These are phyloP conservation scores for Phymastichus coffea DNA, from an alignment of 1,140 invertebrate genomes.

Conservation along the genomic window DNA sequence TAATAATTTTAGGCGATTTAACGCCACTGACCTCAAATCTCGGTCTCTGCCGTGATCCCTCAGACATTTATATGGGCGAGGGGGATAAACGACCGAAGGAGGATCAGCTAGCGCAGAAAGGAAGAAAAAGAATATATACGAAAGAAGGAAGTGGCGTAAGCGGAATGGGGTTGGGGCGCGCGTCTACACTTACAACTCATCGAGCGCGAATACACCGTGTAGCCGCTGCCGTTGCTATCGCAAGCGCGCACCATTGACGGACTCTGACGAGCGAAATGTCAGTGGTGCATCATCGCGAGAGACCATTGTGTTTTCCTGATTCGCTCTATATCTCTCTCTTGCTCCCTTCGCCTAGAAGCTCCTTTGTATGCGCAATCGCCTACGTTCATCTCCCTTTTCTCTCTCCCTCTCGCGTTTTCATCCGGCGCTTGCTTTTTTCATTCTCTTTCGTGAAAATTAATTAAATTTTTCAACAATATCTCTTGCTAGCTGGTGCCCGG, in stretches of 20 bases:
- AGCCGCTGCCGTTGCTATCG: not conserved
- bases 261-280: not conserved
- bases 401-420: not conserved
- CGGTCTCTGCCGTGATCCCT: too few relatives aligned
- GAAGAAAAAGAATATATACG: too few relatives aligned
- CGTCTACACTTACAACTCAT: not conserved
- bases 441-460: too few relatives aligned
- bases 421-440: too few relatives aligned
- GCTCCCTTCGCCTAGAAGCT: too few relatives aligned
- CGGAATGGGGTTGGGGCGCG: not conserved
- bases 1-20: slow-evolving; percentile 11
- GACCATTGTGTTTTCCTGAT: not conserved
- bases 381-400: not conserved
- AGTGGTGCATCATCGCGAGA: not conserved
- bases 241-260: not conserved
- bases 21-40: too few relatives aligned
- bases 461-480: too few relatives aligned
- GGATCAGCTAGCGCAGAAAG: too few relatives aligned
- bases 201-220: not conserved
- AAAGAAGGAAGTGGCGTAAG: too few relatives aligned
- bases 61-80: not conserved
- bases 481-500: too few relatives aligned
- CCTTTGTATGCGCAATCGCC: not conserved
- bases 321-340: not conserved
- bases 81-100: too few relatives aligned